A percentile compares a stretch with the other conserved stretches of the same genome.
These are phyloP conservation scores for Sinocyclocheilus grahami DNA, from an alignment of 2,113 vertebrate species.

Conservation along the genomic window DNA sequence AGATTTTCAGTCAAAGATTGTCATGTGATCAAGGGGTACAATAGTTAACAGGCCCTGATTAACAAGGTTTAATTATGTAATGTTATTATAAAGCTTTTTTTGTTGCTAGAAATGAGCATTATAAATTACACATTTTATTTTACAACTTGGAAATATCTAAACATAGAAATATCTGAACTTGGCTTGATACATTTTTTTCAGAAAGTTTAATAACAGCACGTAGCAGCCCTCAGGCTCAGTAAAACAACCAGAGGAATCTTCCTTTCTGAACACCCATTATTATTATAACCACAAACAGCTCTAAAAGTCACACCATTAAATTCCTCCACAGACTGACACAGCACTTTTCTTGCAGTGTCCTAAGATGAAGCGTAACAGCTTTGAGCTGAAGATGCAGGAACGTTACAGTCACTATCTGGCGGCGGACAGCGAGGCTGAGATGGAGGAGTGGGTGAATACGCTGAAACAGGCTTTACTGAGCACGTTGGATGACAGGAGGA, in stretches of 20 bases:
- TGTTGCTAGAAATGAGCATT: not conserved
- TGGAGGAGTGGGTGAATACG: slow-evolving; percentile 94
- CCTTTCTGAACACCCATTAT: not conserved
- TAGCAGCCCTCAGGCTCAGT: not conserved
- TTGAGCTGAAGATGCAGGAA: slow-evolving; percentile 95
- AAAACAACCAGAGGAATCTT: not conserved
- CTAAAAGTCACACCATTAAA: not conserved
- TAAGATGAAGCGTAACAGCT: slow-evolving; percentile 91
- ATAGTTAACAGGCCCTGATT: not conserved
- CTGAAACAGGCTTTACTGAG: slow-evolving; percentile 91
- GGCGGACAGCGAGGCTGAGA: slow-evolving; percentile 92
- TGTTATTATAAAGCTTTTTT: not conserved
- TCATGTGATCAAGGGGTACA: not conserved
- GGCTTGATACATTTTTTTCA: not conserved
- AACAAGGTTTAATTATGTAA: not conserved
- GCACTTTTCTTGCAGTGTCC: slow-evolving; percentile 78
- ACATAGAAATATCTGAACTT: not conserved
- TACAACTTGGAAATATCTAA: not conserved
- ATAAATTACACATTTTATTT: not conserved
- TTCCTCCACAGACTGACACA: not conserved
- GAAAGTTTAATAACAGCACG: not conserved
- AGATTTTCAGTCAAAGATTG: not conserved
- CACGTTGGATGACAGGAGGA: slow-evolving; percentile 87
- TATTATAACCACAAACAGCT: not conserved
- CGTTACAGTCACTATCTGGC: slow-evolving; percentile 95